Percentiles rank a stretch among this genome's conserved stretches.
These are phyloP conservation scores for Harpagoxenus sublaevis DNA, from an alignment of 2,888 invertebrate genomes.

Conservation along the genomic window DNA sequence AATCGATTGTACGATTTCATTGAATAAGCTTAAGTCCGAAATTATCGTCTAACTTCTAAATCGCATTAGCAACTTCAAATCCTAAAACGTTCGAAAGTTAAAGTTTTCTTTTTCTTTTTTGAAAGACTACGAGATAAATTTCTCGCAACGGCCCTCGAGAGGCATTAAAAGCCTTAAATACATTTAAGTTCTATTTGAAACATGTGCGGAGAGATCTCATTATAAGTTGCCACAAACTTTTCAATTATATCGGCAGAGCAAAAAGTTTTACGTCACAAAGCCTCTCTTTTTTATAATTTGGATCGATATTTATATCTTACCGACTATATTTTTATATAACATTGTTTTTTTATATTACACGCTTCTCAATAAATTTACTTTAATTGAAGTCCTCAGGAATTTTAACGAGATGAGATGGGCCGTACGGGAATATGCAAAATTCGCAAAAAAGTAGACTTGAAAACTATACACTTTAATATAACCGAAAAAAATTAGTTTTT, in stretches of 20 bases:
- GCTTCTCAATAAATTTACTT: neutral
- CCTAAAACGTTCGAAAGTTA: neutral
- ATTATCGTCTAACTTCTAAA: conserved; percentile 18
- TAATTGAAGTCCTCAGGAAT: neutral
- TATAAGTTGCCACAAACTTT: conserved; percentile 44
- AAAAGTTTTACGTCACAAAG: neutral
- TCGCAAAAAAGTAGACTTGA: neutral
- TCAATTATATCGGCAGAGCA: neutral
- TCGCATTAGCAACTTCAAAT: conserved; percentile 17
- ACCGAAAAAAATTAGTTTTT: neutral
- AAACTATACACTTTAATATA: neutral
- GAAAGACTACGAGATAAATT: conserved; percentile 31
- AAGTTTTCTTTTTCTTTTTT: conserved; percentile 14
- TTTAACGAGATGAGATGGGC: neutral
- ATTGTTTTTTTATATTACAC: neutral
- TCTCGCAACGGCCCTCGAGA: neutral
- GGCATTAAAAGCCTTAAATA: conserved; percentile 27
- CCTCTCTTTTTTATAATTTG: neutral
- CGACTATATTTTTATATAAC: neutral
- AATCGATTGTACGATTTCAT: neutral
- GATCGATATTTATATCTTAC: neutral
- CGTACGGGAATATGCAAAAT: neutral
- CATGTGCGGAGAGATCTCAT: conserved; percentile 29
- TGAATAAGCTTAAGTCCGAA: neutral
- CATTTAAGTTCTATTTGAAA: conserved; percentile 42